Percentiles rank a stretch among this genome's conserved stretches.
Evolutionary conservation across 1,140 invertebrate species (phyloP).

Genomic region (Drosophila pandora): DNA sequence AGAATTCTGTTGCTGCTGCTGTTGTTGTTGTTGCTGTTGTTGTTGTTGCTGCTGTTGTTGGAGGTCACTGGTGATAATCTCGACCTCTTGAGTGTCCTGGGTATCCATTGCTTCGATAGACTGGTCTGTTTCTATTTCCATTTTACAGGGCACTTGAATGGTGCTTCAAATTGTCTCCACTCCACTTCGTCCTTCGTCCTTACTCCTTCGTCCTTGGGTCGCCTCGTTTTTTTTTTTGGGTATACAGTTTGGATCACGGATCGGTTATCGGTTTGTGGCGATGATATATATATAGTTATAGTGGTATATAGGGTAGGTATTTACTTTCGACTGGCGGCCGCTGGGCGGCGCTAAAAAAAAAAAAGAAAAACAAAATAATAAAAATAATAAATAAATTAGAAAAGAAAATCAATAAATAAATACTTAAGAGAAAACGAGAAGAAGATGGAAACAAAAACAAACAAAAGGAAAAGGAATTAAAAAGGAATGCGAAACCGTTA

Average conservation of each 20-base stretch:
- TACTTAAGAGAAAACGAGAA: no score
- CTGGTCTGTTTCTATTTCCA: conserved; percentile 84
- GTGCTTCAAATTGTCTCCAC: conserved; percentile 20
- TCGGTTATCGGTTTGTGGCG: no score
- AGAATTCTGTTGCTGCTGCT: conserved; percentile 65
- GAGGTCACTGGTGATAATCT: conserved; percentile 75
- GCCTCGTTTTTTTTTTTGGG: not conserved
- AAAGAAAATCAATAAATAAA: no score
- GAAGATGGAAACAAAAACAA: not conserved
- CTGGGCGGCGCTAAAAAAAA: not conserved
- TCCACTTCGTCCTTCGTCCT: not conserved
- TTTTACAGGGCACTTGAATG: conserved; percentile 67
- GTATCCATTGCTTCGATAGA: conserved; percentile 83
- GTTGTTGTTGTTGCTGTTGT: conserved; percentile 62
- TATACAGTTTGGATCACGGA: not conserved
- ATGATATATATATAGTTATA: no score
- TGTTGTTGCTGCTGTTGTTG: conserved; percentile 67
- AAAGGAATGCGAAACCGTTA: not conserved
- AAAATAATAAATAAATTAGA: not conserved
- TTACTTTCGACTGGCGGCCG: not conserved
- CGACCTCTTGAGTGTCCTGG: conserved; percentile 82
- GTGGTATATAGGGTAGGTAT: no score
- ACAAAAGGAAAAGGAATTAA: not conserved
- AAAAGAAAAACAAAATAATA: not conserved
- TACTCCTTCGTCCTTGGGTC: not conserved